phyloP scores from a whole-genome alignment of 1,140 invertebrate genomes.

The Chrysopa pallens region DNA sequence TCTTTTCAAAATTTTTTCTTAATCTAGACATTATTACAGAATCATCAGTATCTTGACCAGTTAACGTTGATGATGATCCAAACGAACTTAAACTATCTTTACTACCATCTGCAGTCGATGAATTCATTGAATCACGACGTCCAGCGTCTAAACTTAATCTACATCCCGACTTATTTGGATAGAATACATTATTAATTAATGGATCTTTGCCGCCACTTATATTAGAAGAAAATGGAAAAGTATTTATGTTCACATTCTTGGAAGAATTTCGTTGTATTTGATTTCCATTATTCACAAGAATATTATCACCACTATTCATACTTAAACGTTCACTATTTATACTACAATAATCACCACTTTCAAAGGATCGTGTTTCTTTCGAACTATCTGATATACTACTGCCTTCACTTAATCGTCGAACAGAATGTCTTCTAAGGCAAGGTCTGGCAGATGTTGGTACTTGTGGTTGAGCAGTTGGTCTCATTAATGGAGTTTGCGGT shows the following conservation, averaged over 20 bases:
- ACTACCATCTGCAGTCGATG: conserved; percentile 32
- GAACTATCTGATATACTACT: conserved; percentile 23
- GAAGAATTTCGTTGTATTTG: no score
- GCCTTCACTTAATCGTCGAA: conserved; percentile 31
- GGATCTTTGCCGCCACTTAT: conserved; percentile 16
- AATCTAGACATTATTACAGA: conserved; percentile 50
- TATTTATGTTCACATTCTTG: no score
- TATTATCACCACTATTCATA: not conserved
- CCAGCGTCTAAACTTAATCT: conserved; percentile 24
- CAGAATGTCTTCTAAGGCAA: conserved; percentile 23
- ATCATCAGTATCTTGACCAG: conserved; percentile 43
- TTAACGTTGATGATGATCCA: conserved; percentile 44
- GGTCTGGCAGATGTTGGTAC: conserved; percentile 17
- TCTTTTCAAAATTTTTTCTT: conserved; percentile 66
- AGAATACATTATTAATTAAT: conserved; percentile 15
- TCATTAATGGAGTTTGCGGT: conserved; percentile 20
- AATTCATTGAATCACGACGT: conserved; percentile 34
- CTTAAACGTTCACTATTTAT: conserved; percentile 5
- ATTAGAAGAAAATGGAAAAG: no score
- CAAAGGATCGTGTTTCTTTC: conserved; percentile 17
- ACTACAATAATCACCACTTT: conserved; percentile 16
- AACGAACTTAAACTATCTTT: conserved; percentile 44
- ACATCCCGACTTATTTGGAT: conserved; percentile 16
- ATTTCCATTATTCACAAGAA: conserved; percentile 1
- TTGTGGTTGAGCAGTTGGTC: conserved; percentile 27